Evolutionary conservation across 2,888 invertebrate species (phyloP), one percentile per base, ranked within the genome.

Genomic region (Drosophila borealis): DNA sequence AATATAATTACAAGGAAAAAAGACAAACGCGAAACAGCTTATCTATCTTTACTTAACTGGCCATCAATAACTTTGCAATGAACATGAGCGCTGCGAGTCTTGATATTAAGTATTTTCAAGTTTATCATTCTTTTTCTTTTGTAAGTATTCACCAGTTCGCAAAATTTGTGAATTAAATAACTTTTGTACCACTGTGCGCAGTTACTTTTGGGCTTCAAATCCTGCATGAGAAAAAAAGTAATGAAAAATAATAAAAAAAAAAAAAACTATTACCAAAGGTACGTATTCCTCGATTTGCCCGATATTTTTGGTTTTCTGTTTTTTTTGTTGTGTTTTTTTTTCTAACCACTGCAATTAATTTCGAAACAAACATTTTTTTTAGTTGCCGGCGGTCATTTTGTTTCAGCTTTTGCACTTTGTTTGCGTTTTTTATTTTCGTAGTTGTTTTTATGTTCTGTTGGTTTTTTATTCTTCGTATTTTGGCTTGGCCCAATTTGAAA

Each of bases 401-500:
- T 75, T 78, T 75, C 34, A 70, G 63, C 44, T 63, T 66, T 48
- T 63, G 64, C 50, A 56, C 61, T 77, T 53, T 50, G 73, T 67
- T 78, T 79, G 56, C 39, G 14, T 25, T 69, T 62, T 76, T 25
- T 41, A 36, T 68, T 57, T 55, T 25, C n/a, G 14, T 34, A 21
- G 42, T 42, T 59, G 41, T 41, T 53, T 2, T 2, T 29, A 29
- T 29, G 29, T 29, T 36, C 44, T 44, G 42, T 53, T 49, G 36
- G 9, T n/a, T 29, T 42, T 67, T 21, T 63, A 9, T 60, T 62
- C 41, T 36, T 56, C 51, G 37, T 60, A 39, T 46, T 68, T 55
- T 48, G 54, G 66, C 68, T 71, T 88, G 88, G 63, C 80, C 88
- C 88, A 88, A 83, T 83, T 85, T 67, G 61, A 82, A 78, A 88